Percentiles rank a stretch among this genome's conserved stretches.
These are phyloP conservation scores for Hybos culiciformis DNA, from an alignment of 2,888 invertebrate species.

Conservation along the genomic window DNA sequence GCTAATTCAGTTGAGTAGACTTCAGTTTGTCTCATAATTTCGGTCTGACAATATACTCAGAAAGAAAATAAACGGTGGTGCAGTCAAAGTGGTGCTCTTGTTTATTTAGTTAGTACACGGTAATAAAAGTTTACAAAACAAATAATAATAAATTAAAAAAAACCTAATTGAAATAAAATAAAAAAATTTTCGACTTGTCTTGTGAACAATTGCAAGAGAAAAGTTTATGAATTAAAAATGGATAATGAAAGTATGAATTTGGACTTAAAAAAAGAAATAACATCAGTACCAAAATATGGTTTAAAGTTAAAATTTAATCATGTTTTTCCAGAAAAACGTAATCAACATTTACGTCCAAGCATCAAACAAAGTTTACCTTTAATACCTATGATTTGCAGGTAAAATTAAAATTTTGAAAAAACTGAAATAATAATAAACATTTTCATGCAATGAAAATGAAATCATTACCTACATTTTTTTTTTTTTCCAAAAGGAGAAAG, in stretches of 20 bases:
- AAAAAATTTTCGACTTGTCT: not conserved
- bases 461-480: no score
- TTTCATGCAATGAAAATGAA: no score
- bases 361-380: conserved; percentile 55
- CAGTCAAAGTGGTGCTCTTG: no score
- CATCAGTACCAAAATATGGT: conserved; percentile 47
- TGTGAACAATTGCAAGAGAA: not conserved
- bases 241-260: conserved; percentile 29
- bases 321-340: conserved; percentile 58
- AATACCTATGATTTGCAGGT: conserved; percentile 61
- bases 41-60: no score
- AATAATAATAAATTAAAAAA: no score
- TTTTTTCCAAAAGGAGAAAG: not conserved
- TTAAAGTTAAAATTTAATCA: conserved; percentile 62
- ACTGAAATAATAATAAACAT: no score
- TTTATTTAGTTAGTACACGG: no score
- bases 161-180: not conserved
- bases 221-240: conserved; percentile 11
- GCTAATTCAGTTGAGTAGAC: no score
- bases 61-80: no score
- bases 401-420: conserved; percentile 10
- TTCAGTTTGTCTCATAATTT: no score
- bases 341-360: conserved; percentile 49
- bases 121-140: no score
- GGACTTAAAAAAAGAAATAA: conserved; percentile 26